phyloP scores from a whole-genome alignment of 2,888 invertebrate genomes.

The Campoplex capitator region DNA sequence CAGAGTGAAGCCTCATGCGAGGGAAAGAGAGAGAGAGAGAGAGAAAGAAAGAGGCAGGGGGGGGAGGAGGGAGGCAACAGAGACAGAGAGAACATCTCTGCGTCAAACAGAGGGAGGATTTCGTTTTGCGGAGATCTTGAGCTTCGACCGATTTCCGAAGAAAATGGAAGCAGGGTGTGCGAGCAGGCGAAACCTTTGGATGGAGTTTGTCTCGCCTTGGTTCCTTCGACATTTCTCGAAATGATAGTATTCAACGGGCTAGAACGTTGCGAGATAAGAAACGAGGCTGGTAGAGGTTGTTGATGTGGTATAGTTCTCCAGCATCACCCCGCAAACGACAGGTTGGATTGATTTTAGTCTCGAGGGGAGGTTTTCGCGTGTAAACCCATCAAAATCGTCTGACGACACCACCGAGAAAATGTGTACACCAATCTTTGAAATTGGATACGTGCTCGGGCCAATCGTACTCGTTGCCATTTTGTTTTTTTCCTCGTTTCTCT shows the following conservation, averaged over 20 bases:
- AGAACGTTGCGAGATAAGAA: constrained; percentile 66
- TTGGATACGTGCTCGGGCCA: constrained; percentile 5
- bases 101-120: constrained; percentile 47
- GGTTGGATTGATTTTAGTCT: constrained; percentile 61
- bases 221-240: constrained; percentile 59
- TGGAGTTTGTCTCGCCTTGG: constrained; percentile 55
- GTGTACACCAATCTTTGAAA: constrained; percentile 11
- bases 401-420: constrained; percentile 38
- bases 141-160: constrained; percentile 52
- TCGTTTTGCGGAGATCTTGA: constrained; percentile 43
- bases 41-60: not conserved
- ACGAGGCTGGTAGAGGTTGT: not conserved
- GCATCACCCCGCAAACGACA: constrained; percentile 35
- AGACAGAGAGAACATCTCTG: constrained; percentile 1
- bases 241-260: constrained; percentile 65
- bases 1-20: not conserved
- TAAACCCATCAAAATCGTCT: constrained; percentile 59
- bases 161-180: constrained; percentile 34
- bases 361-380: constrained; percentile 39
- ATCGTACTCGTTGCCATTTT: not conserved
- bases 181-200: constrained; percentile 19
- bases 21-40: not conserved
- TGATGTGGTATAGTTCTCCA: constrained; percentile 30
- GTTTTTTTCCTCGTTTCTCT: not conserved
- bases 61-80: not conserved